Evolutionary conservation across 2,113 vertebrate species (phyloP).

Genomic region (Oceanites oceanicus): DNA sequence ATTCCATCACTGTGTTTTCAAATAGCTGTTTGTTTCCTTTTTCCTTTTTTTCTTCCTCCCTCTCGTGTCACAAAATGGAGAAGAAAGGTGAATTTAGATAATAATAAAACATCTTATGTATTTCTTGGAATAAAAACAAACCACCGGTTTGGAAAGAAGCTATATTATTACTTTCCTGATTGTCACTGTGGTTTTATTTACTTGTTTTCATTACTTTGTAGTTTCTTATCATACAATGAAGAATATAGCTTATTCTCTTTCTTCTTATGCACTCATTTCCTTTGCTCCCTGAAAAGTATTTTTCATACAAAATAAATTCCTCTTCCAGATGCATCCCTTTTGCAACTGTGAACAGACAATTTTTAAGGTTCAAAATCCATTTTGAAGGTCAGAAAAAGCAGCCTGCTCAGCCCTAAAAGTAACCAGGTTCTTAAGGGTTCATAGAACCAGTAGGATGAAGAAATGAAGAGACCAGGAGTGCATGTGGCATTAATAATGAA

Average conservation of each 20-base stretch:
- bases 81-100: background rate
- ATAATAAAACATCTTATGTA: background rate
- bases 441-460: background rate
- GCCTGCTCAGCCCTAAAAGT: background rate
- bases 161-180: background rate
- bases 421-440: background rate
- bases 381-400: background rate
- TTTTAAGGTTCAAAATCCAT: background rate
- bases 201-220: background rate
- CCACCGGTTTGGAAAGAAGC: background rate
- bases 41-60: background rate
- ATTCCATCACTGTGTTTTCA: background rate
- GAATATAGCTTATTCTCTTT: background rate
- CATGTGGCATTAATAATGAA: constrained; percentile 8
- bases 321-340: background rate
- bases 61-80: background rate
- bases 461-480: background rate
- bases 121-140: background rate
- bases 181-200: background rate
- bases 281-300: background rate
- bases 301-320: background rate
- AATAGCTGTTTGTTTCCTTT: background rate
- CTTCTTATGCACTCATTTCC: background rate
- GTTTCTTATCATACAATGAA: background rate
- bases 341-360: background rate